A percentile compares a stretch with the other conserved stretches of the same genome.
phyloP scores from a whole-genome alignment of 2,113 vertebrate species.

The Pachyramphus minor region DNA sequence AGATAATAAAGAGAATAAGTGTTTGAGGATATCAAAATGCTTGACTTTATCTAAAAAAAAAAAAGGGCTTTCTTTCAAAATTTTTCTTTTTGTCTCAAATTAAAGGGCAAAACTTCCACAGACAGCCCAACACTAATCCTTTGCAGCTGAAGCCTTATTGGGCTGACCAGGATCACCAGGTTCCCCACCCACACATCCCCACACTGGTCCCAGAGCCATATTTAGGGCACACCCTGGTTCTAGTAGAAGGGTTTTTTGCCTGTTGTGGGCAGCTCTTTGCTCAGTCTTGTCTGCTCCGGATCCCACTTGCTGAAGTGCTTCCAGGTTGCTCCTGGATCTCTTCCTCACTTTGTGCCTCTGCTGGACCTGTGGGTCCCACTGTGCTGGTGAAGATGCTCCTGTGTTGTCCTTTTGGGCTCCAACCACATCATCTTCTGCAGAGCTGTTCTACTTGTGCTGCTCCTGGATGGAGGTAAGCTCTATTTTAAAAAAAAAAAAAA shows the following conservation, averaged over 20 bases:
- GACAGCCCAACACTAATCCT: too few species aligned
- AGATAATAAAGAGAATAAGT: neutral
- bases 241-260: fast-evolving
- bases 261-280: neutral
- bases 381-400: neutral
- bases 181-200: neutral
- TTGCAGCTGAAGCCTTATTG: neutral
- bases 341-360: neutral
- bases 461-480: neutral
- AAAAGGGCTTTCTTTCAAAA: neutral
- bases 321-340: neutral
- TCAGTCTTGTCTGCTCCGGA: fast-evolving
- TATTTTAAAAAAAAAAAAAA: too few species aligned
- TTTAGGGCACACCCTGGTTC: neutral
- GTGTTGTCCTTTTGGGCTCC: fast-evolving
- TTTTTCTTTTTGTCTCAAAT: neutral
- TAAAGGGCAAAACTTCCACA: neutral
- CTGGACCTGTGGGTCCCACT: neutral
- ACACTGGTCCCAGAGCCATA: too few species aligned
- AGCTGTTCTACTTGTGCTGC: fast-evolving
- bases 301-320: fast-evolving
- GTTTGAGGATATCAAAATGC: neutral
- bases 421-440: fast-evolving
- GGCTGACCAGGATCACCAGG: neutral
- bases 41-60: neutral